Evolutionary conservation across 2,888 invertebrate species (phyloP).

Genomic region (Aporophyla nigra): DNA sequence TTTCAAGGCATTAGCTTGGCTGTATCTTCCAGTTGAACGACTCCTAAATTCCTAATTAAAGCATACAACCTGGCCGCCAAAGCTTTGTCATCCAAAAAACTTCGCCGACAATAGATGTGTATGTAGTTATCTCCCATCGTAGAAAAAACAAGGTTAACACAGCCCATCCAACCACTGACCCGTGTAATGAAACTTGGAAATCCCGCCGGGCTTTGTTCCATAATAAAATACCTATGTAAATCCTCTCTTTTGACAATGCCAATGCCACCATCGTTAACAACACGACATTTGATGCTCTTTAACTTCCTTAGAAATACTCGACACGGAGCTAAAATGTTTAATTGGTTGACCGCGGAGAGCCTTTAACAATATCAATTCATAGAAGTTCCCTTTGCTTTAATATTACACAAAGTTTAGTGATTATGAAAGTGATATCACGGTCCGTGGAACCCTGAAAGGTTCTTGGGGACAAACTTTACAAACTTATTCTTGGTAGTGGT

Average conservation of each 20-base stretch:
- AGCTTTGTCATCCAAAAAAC: conserved; percentile 44
- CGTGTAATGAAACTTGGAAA: conserved; percentile 59
- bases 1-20: conserved; percentile 3
- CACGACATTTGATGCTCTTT: conserved; percentile 21
- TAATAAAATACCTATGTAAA: conserved; percentile 52
- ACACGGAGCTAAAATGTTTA: conserved; percentile 20
- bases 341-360: conserved; percentile 29
- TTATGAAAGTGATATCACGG: conserved; percentile 38
- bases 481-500: conserved; percentile 18
- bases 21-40: conserved; percentile 14
- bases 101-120: conserved; percentile 29
- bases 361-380: conserved; percentile 40
- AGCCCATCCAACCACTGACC: conserved; percentile 51
- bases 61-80: not conserved
- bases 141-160: conserved; percentile 47
- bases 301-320: conserved; percentile 30
- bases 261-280: conserved; percentile 21
- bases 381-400: conserved; percentile 25
- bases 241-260: conserved; percentile 21
- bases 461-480: conserved; percentile 25
- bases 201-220: conserved; percentile 50
- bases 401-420: conserved; percentile 40
- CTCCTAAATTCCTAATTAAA: conserved; percentile 23
- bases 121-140: conserved; percentile 39
- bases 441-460: conserved; percentile 29